Conservation (phyloP, 2,888 invertebrate species). For the Mycalesis mineus region DNA sequence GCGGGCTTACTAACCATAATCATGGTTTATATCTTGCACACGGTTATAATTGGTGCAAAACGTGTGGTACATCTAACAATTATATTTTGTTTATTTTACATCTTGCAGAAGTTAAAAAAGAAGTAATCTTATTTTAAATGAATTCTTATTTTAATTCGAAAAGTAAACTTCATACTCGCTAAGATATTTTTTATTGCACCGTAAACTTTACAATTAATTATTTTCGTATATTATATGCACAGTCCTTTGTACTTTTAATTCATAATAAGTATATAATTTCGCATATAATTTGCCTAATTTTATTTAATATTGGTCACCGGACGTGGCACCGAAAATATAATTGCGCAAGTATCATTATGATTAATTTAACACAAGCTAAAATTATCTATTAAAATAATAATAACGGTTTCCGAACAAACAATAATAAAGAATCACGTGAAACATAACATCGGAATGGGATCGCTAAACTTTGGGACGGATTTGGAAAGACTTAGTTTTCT, state of each 20-base stretch:
- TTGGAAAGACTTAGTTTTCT: no score
- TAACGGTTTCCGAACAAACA: no score
- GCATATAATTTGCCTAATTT: background rate
- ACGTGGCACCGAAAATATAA: background rate
- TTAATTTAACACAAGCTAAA: no score
- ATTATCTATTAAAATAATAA: no score
- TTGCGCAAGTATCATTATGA: background rate
- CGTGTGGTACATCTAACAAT: no score
- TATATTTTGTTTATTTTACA: background rate
- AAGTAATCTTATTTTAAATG: background rate
- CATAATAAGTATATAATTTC: constrained; percentile 25
- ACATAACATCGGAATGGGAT: no score
- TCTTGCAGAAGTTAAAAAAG: background rate
- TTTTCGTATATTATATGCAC: constrained; percentile 34
- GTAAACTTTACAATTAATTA: constrained; percentile 28
- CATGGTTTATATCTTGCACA: no score
- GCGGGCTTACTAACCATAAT: no score
- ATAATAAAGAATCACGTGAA: no score
- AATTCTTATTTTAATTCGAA: background rate
- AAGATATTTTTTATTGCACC: constrained; percentile 44
- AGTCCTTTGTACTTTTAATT: constrained; percentile 33
- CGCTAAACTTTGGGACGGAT: no score
- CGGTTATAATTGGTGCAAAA: no score
- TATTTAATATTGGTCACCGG: background rate
- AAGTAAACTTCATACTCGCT: constrained; percentile 8